Base-by-base conservation (phyloP, 2,113 vertebrate genomes). In the Symphodus melops region DNA sequence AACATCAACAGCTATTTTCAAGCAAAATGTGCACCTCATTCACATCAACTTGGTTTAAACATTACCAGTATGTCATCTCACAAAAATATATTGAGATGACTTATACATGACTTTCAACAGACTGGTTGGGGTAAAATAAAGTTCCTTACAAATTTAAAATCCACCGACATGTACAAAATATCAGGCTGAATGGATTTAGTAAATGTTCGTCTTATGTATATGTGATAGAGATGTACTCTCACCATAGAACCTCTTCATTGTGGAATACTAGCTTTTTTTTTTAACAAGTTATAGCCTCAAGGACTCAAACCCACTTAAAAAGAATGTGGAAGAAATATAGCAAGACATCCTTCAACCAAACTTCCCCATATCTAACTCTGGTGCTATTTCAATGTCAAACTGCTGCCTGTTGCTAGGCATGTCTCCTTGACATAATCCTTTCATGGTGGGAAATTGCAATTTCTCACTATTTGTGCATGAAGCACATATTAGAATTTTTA, bases 381-480 rank as follows among this genome's bases (percentile, higher is more conserved):
- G 6, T 54, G 41, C 1, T 33, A 6, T 68, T 52, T 64, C 46
- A 68, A 53, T 75, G 63, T 66, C 51, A 72, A 69, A 52, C 44
- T 0, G 17, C 11, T 55, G 42, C 42, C 65, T 52, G 56, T 56
- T 70, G 36, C 36, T 16, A 17, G 8, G 39, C 39, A 20, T 49
- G 52, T 72, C 71, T 79, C 67, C 46, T 54, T 69, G 51, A 60
- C 33, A 0, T 66, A 71, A 75, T 81, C 72, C 67, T 71, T 49
- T 61, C 2, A 44, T 20, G 21, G 58, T 44, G 10, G 10, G 61
- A 53, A 71, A 63, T 65, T 62, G 70, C 8, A 57, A 48, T 72
- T 68, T 60, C 60, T 53, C 42, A 64, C 23, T 53, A 42, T 72
- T 60, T 72, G 52, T 59, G 25, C 67, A 28, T 58, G 61, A 63